Base-by-base conservation (phyloP, 2,888 invertebrate species). In the Andricus curvator region DNA sequence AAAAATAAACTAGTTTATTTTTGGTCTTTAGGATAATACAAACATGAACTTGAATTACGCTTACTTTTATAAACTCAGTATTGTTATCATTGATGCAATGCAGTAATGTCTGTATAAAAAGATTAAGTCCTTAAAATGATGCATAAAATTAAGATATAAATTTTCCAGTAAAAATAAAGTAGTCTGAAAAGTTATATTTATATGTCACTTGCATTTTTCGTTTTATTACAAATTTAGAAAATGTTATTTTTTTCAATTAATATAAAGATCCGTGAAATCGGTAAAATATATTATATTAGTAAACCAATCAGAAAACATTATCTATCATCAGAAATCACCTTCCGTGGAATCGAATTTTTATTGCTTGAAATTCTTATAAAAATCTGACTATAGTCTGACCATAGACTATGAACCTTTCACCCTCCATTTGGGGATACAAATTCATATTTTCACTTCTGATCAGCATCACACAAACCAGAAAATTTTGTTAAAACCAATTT, bases 301-400 rank as follows among this genome's bases (percentile, higher is more conserved):
- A 33, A 74, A 74, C n/a, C 33, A 33, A n/a, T 74, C 9, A 74
- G 13, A 33, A 33, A 51, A 20, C 8, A 29, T 37, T 37, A 29
- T 29, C 4, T n/a, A 15, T 44, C 6, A 68, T n/a, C n/a, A 33
- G 9, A 56, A 74, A 74, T 48, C 15, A 17, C 48, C 48, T 74
- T 33, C 8, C 9, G 2, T 74, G 17, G 33, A 51, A 33, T 74
- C 13, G 13, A 56, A 74, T 74, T 56, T 74, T 33, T 56, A 74
- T 74, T 37, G n/a, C n/a, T 25, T 51, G 48, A 70, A 29, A 48
- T 48, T 20, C 51, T 33, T 33, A 74, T 56, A 20, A 74, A 74
- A 74, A 74, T 56, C 74, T 74, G 56, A 33, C 33, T 29, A 33
- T 56, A 51, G 29, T 56, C 51, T 29, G 3, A n/a, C 33, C 56